phyloP scores from a whole-genome alignment of 2,797 vertebrate genomes.

The Xerus rutilus region DNA sequence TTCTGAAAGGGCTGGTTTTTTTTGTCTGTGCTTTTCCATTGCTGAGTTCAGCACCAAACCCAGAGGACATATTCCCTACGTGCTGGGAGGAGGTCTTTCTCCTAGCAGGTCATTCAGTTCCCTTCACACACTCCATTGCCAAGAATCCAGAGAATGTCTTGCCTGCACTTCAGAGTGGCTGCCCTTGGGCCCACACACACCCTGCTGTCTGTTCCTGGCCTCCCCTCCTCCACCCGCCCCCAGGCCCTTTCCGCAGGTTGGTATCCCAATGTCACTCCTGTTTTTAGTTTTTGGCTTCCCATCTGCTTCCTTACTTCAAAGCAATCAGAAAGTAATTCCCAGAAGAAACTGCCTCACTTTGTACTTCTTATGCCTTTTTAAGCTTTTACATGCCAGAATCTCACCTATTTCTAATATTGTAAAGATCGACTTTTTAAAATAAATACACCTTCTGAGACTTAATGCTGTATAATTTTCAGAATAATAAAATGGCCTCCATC shows the following conservation, averaged over 20 bases:
- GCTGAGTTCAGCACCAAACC: neutral
- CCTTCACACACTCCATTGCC: neutral
- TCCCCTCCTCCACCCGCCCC: neutral
- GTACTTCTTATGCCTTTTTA: conserved; percentile 33
- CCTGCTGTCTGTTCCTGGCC: neutral
- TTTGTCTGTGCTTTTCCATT: neutral
- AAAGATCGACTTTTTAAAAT: conserved; percentile 43
- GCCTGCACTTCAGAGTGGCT: neutral
- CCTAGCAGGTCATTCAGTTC: neutral
- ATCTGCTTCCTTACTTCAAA: conserved; percentile 24
- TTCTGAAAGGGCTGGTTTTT: neutral
- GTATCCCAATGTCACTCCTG: neutral
- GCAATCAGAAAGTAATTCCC: conserved; percentile 35
- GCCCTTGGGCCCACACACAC: neutral
- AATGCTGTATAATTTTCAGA: neutral
- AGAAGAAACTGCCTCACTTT: neutral
- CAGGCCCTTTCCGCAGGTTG: neutral
- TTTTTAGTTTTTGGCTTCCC: neutral
- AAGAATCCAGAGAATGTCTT: neutral
- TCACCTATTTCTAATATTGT: neutral
- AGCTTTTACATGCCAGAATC: neutral
- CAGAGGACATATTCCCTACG: neutral
- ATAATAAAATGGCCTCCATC: neutral
- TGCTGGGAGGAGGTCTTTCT: neutral
- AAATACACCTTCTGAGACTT: neutral